phyloP scores from a whole-genome alignment of 2,797 vertebrate species.

The Hafferia zeledoni region DNA sequence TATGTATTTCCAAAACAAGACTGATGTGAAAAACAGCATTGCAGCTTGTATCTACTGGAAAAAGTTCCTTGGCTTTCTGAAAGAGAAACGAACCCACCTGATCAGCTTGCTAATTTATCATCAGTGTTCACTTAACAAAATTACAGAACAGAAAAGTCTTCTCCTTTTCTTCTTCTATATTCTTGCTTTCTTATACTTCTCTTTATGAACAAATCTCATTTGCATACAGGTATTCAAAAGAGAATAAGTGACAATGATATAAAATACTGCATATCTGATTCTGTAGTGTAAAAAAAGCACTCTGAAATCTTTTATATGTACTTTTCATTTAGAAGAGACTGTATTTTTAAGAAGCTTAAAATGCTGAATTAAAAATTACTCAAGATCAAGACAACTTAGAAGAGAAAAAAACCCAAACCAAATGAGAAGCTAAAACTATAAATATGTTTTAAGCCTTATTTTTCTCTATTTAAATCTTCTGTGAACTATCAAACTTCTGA shows the following conservation, averaged over 20 bases:
- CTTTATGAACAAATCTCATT: neutral
- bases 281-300: neutral
- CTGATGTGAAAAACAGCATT: neutral
- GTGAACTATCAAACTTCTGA: neutral
- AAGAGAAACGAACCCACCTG: neutral
- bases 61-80: neutral
- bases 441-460: neutral
- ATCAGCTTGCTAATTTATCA: neutral
- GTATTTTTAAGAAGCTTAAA: neutral
- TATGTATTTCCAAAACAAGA: neutral
- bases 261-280: neutral
- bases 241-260: neutral
- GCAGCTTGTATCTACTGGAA: neutral
- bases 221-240: neutral
- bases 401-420: rapidly evolving
- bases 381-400: neutral
- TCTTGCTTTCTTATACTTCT: neutral
- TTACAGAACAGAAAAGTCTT: neutral
- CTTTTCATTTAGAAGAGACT: neutral
- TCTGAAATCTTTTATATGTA: neutral
- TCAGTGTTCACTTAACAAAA: neutral
- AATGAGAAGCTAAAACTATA: neutral
- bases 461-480: neutral
- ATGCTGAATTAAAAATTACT: neutral
- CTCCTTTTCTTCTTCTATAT: neutral